Percentiles rank a stretch among this genome's conserved stretches.
phyloP scores from a whole-genome alignment of 2,113 vertebrate species.

The Ageneiosus marmoratus region DNA sequence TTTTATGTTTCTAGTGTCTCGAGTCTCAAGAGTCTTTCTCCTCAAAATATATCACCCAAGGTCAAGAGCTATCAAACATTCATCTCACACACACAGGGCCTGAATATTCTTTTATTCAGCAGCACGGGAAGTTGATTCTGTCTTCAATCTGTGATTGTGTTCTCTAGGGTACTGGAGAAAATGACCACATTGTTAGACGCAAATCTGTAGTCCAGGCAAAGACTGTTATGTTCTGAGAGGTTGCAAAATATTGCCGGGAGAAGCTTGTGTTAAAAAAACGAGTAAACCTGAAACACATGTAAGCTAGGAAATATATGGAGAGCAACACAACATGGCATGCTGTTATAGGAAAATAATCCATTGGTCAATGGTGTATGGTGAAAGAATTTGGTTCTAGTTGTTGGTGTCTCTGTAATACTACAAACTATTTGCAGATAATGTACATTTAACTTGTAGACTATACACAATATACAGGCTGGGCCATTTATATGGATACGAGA shows the following conservation, averaged over 20 bases:
- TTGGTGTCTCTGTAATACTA: no score
- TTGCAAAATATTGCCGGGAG: neutral
- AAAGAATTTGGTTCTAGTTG: no score
- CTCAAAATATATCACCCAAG: neutral
- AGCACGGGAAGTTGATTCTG: neutral
- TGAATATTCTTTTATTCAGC: constrained; percentile 10
- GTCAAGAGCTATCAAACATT: neutral
- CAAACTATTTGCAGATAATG: no score
- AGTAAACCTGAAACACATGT: neutral
- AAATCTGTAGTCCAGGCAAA: neutral
- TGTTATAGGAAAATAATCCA: neutral
- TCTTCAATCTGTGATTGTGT: neutral
- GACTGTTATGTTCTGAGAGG: neutral
- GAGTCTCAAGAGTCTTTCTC: neutral
- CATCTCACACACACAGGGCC: neutral
- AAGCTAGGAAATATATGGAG: neutral
- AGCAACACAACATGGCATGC: neutral
- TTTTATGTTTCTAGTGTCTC: neutral
- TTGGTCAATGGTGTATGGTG: no score
- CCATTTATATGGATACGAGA: no score
- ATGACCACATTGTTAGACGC: neutral
- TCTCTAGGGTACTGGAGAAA: neutral
- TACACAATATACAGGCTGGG: no score
- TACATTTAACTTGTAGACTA: no score
- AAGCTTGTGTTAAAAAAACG: no score